Base-by-base conservation (phyloP, 2,113 vertebrate species). In the Grammomys dolichurus region DNA sequence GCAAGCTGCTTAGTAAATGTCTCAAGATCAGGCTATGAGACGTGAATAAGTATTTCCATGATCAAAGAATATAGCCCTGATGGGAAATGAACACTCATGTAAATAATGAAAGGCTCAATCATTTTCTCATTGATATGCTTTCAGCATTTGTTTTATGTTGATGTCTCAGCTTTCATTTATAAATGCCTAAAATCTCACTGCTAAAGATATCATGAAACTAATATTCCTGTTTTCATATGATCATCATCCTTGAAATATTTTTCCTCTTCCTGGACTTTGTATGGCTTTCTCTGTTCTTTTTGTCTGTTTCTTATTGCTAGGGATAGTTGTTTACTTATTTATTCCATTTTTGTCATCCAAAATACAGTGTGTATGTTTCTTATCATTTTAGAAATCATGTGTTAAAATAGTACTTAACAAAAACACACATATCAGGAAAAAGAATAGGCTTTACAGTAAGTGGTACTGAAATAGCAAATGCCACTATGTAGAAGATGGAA, bases 41-140 rank as follows among this genome's bases (percentile, higher is more conserved):
- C 22, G 54, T 7, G 36, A 89, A 67, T 95, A 73, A 75, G 3
- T 78, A 40, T 95, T 92, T 96, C 36, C 20, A 76, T 81, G 48
- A 91, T 91, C 51, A 89, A 94, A 95, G 60, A 86, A 75, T 19
- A 22, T 26, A 91, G 33, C 43, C 33, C 10, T 60, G 31, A 33
- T 93, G 31, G 51, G 73, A 97, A 87, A 91, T 87, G 58, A 43
- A 26, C 14, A 54, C 9, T 93, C 22, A 89, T 20, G 72, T 65
- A 89, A 94, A 73, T 89, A 89, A 87, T 8, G 5, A 75, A 78
- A 13, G 9, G 73, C n/a, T 60, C 36, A 58, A 82, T 58, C 17
- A 67, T 22, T 91, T 90, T 24, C 31, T 12, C 33, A n/a, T 40
- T 51, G 26, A 51, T 8, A 76, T 60, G 5, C 48, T 96, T 56